Evolutionary conservation across 2,888 invertebrate species (phyloP).

Genomic region (Chydorus sphaericus): DNA sequence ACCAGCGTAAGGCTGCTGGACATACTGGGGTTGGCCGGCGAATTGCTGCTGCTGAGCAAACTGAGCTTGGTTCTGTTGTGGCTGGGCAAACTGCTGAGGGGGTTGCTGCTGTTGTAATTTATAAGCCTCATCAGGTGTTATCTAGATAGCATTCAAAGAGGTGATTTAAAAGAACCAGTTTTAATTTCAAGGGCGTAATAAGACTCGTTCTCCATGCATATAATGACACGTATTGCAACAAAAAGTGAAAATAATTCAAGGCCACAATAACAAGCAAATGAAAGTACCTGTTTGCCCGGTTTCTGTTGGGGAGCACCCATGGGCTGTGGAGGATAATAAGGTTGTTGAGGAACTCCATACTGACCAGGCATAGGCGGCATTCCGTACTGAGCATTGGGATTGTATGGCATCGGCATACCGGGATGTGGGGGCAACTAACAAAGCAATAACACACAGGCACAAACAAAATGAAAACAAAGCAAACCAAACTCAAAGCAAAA

Average conservation of each 20-base stretch:
- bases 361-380: conserved; percentile 5
- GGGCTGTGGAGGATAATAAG: conserved; percentile 7
- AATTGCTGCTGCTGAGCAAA: conserved; percentile 16
- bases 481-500: not conserved
- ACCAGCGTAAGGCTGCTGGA: conserved; percentile 16
- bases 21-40: conserved; percentile 18
- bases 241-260: too few relatives aligned
- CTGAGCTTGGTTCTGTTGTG: conserved; percentile 21
- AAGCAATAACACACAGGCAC: not conserved
- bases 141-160: not conserved
- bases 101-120: conserved; percentile 16
- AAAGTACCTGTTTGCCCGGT: not conserved
- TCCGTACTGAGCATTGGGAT: conserved; percentile 3
- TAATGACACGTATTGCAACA: too few relatives aligned
- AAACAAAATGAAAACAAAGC: not conserved
- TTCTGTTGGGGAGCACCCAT: not conserved
- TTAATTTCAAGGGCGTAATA: too few relatives aligned
- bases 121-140: conserved; percentile 17
- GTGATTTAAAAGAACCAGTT: not conserved
- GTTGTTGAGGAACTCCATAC: conserved; percentile 8
- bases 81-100: conserved; percentile 19
- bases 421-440: conserved; percentile 15
- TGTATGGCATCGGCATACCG: conserved; percentile 5
- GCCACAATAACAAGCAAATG: not conserved
- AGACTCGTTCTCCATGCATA: too few relatives aligned